Base-by-base conservation (phyloP, 2,888 invertebrate species). In the Cybosia mesomella region DNA sequence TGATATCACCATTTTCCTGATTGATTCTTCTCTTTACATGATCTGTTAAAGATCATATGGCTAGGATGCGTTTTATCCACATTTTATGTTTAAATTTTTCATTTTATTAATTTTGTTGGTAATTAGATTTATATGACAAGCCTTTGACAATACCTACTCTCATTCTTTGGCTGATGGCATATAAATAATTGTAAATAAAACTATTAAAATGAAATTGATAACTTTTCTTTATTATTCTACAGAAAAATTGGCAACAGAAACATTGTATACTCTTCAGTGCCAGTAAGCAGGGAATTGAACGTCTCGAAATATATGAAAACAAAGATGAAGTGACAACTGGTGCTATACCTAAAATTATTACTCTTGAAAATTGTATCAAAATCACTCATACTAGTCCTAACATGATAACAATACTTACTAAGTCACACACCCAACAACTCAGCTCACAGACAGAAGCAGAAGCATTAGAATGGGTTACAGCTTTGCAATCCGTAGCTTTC, bases 221-320 rank as follows among this genome's bases (percentile, higher is more conserved):
- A 18, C 0, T 43, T 43, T 43, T 49, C n/a, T 49, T 49, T 9
- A 15, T 59, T 54, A 0, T 4, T 63, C 34, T 39, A 71, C 95
- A 98, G 98, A 98, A 98, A 97, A 96, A 97, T 63, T 97, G 98
- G 97, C 97, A 97, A 86, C 97, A 97, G 79, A 97, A 97, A 85
- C 96, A 96, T 85, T 97, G 97, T 86, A 95, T 97, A 81, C 93
- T 98, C 34, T 98, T 97, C 86, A 97, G 96, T 92, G 96, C 97
- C 53, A 98, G 98, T 87, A 97, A 97, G 86, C 97, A 97, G 92
- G 98, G 98, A 34, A 97, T 98, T 77, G 97, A 98, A 87, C 95
- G 98, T 58, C 94, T 98, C 68, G 98, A 98, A 95, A 96, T 98
- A 77, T 98, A 97, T 89, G 98, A 98, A 81, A 96, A 95, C 83